Conservation (phyloP, 1,140 invertebrate species). For the Akabosia matsudoensis region DNA sequence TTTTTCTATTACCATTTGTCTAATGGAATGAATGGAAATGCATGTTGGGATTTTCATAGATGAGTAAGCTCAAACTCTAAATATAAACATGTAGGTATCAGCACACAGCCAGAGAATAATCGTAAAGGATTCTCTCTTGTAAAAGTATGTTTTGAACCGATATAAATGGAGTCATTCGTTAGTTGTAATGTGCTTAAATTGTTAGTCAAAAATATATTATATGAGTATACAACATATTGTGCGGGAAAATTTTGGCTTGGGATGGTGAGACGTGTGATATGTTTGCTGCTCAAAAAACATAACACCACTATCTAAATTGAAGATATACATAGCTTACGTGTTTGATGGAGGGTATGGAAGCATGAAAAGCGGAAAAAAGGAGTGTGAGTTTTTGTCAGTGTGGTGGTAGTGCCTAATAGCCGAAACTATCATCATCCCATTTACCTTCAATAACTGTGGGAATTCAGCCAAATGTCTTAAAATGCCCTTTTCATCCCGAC, state of each 20-base stretch:
- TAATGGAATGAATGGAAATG: background rate
- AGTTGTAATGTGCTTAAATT: too few species aligned
- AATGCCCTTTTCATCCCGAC: conserved; percentile 34
- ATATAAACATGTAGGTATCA: background rate
- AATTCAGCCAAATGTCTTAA: conserved; percentile 42
- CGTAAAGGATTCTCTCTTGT: too few species aligned
- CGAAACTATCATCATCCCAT: conserved; percentile 46
- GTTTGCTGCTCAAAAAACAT: too few species aligned
- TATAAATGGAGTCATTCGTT: too few species aligned
- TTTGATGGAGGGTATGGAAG: background rate
- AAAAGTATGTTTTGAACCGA: too few species aligned
- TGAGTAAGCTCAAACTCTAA: background rate
- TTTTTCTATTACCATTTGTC: background rate
- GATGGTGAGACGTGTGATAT: too few species aligned
- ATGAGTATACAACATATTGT: too few species aligned
- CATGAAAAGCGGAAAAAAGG: conserved; percentile 32
- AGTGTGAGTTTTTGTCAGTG: background rate
- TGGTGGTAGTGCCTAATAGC: conserved; percentile 40
- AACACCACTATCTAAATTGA: too few species aligned
- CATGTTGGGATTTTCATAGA: background rate
- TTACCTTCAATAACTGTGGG: conserved; percentile 46
- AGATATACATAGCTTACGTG: too few species aligned
- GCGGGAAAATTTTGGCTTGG: too few species aligned
- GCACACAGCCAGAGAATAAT: too few species aligned
- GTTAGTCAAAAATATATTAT: too few species aligned